Percentiles rank a stretch among this genome's conserved stretches.
phyloP scores from a whole-genome alignment of 2,113 vertebrate species.

The Neomonachus schauinslandi region DNA sequence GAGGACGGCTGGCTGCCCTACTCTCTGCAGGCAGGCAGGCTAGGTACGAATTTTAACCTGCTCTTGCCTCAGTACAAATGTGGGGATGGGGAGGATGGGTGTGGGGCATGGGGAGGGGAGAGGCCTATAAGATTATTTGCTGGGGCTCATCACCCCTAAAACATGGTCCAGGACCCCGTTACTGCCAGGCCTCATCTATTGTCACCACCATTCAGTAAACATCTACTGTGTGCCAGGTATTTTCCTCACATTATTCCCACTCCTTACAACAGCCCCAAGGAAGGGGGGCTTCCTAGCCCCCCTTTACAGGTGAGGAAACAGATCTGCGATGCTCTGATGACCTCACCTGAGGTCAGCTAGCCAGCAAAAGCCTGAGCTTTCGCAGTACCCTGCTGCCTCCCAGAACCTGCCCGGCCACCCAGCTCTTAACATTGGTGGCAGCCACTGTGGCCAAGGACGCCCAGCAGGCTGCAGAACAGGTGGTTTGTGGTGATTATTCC shows the following conservation, averaged over 20 bases:
- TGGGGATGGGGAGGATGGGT: background rate
- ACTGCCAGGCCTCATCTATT: background rate
- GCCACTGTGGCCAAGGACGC: background rate
- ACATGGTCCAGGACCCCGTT: background rate
- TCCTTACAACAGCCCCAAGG: background rate
- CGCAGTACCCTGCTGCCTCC: too few relatives aligned
- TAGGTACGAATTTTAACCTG: background rate
- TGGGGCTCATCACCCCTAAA: background rate
- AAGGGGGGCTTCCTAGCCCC: background rate
- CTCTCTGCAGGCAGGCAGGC: background rate
- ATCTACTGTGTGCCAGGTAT: background rate
- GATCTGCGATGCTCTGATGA: background rate
- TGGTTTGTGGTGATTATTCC: background rate
- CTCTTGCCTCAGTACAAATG: background rate
- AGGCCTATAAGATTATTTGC: background rate
- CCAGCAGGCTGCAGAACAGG: background rate
- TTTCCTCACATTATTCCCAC: background rate
- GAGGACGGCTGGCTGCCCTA: background rate
- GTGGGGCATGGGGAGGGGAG: accelerated
- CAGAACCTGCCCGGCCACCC: background rate
- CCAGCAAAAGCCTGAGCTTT: background rate
- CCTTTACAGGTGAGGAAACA: background rate
- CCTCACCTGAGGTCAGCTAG: background rate
- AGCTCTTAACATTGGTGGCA: conserved; percentile 13
- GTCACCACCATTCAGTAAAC: background rate